phyloP scores from a whole-genome alignment of 2,888 invertebrate genomes.

The Oscheius onirici region DNA sequence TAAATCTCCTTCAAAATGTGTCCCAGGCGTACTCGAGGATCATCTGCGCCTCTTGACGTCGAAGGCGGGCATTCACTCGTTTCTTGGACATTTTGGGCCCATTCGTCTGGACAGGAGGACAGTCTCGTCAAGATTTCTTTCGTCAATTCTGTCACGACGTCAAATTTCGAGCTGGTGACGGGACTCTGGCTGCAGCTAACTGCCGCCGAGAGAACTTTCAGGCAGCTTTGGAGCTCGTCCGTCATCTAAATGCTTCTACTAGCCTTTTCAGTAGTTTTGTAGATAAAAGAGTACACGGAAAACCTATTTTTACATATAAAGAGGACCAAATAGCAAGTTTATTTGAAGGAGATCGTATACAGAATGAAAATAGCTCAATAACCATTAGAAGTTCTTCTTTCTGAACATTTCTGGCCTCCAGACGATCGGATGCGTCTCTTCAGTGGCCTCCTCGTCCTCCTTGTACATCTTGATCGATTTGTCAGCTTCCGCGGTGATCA shows the following conservation, averaged over 20 bases:
- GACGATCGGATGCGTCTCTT: slow-evolving; percentile 93
- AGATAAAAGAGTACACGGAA: too few relatives aligned
- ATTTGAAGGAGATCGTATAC: background rate
- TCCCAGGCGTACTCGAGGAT: slow-evolving; percentile 5
- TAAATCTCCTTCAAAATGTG: background rate
- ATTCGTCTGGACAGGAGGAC: background rate
- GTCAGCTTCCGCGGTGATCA: slow-evolving; percentile 96
- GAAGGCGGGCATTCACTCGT: background rate
- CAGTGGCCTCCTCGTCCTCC: slow-evolving; percentile 93
- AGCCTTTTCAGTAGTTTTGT: too few relatives aligned
- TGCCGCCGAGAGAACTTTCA: background rate
- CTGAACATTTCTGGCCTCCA: slow-evolving; percentile 97
- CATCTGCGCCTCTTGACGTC: background rate
- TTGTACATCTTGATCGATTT: slow-evolving; percentile 99
- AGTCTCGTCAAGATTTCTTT: background rate
- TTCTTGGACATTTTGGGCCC: background rate
- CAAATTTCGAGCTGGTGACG: slow-evolving; percentile 7
- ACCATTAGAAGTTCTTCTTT: slow-evolving; percentile 83
- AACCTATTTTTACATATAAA: too few relatives aligned
- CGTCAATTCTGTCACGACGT: background rate
- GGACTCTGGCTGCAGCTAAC: background rate
- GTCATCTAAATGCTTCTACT: too few relatives aligned
- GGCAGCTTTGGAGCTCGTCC: background rate
- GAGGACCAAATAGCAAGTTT: too few relatives aligned
- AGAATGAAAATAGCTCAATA: background rate